phyloP scores from a whole-genome alignment of 2,113 vertebrate species.

The Pangasianodon gigas region DNA sequence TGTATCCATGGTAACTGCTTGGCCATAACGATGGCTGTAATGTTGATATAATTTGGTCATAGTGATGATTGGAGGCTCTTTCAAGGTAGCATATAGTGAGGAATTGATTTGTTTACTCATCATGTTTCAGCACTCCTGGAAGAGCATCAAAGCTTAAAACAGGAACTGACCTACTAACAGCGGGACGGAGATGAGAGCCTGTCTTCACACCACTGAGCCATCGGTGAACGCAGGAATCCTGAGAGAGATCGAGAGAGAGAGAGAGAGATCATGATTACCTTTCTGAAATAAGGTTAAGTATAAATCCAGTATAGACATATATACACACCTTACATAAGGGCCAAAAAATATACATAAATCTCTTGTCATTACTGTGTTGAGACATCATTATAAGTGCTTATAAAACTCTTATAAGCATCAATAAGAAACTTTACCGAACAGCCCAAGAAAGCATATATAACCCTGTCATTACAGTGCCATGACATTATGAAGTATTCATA shows the following conservation, averaged over 20 bases:
- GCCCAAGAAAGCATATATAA: background rate
- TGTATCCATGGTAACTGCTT: constrained; percentile 56
- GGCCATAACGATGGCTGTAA: constrained; percentile 44
- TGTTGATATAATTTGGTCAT: constrained; percentile 37
- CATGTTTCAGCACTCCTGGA: background rate
- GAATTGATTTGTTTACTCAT: constrained; percentile 44
- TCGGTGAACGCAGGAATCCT: constrained; percentile 57
- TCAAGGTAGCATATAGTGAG: background rate
- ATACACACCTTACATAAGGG: background rate
- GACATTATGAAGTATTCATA: background rate
- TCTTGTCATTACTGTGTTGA: background rate
- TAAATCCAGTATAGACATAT: background rate
- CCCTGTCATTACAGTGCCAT: background rate
- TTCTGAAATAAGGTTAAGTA: background rate
- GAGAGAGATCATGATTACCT: background rate
- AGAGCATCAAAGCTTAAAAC: constrained; percentile 55
- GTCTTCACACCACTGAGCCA: constrained; percentile 58
- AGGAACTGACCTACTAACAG: constrained; percentile 68
- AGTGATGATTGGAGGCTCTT: constrained; percentile 43
- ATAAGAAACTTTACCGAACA: background rate
- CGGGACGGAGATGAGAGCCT: constrained; percentile 55
- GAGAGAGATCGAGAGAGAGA: constrained; percentile 14
- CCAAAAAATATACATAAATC: background rate
- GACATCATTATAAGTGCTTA: background rate
- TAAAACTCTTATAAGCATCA: background rate